Evolutionary conservation across 2,113 vertebrate species (phyloP), one percentile per base, ranked within the genome.

Genomic region (Rhinopithecus roxellana): DNA sequence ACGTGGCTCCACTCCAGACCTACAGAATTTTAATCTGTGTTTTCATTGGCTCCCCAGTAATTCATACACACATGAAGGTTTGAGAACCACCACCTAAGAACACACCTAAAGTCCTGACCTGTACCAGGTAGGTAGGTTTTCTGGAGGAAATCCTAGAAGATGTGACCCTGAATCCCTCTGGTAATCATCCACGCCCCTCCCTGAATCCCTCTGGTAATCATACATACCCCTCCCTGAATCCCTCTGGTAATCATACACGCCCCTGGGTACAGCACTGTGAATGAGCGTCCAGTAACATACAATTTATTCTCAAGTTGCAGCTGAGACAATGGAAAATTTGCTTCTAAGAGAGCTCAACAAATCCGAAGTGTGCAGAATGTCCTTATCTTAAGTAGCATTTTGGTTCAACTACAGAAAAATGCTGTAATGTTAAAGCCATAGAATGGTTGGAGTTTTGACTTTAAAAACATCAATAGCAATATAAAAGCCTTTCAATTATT

Each of bases 381-480:
- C 57, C 89, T 97, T 90, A 75, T 32, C 23, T 10, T 64, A 52
- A 5, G 35, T 17, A 85, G 75, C 20, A n/a, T 91, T 94, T 97
- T 23, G 20, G 85, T 93, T 97, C 55, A 96, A 90, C 25, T 75
- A 43, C n/a, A 92, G 88, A 85, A 96, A 95, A 89, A 85, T 55
- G 59, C 48, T 89, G 50, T 97, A 97, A 96, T 96, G 78, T 77
- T 89, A 64, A 38, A 95, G 30, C 61, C 43, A n/a, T 55, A 50
- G 50, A 95, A 83, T 20, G 89, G 89, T 13, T 92, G 16, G 78
- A 92, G 52, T 95, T 97, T 82, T 92, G 87, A 91, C 88, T 97
- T 93, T 2, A 69, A 95, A 96, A 92, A 96, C 96, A 97, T 97
- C 95, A 93, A 96, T 95, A 97, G 59, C 84, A 94, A 96, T 90